Conservation (phyloP, 2,797 vertebrate genomes). For the Hapalemur alaotrensis region DNA sequence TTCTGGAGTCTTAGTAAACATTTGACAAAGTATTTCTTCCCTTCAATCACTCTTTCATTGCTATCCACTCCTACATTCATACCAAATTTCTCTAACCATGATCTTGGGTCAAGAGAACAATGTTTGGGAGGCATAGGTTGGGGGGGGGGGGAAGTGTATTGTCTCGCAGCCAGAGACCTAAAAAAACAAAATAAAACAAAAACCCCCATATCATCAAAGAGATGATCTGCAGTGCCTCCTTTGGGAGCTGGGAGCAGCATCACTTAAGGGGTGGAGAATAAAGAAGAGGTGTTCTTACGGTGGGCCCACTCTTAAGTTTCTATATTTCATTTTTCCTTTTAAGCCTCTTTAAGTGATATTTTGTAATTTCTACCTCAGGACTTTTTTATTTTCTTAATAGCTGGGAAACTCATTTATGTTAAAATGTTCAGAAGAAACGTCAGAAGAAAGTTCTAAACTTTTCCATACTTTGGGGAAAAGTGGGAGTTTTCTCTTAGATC, state of each 20-base stretch:
- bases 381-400: neutral
- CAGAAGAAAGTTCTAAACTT: neutral
- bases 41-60: neutral
- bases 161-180: neutral
- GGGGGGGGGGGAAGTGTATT: neutral
- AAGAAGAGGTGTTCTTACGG: neutral
- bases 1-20: neutral
- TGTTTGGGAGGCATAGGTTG: neutral
- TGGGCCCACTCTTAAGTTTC: neutral
- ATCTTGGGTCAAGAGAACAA: neutral
- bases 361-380: neutral
- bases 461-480: neutral
- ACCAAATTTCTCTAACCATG: slow-evolving; percentile 11
- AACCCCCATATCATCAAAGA: neutral
- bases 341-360: neutral
- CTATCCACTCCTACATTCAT: neutral
- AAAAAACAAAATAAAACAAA: neutral
- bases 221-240: neutral
- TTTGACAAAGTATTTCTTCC: slow-evolving; percentile 30
- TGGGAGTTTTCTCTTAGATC: neutral
- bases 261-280: neutral
- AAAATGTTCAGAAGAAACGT: slow-evolving; percentile 10
- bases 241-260: neutral
- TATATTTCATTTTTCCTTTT: slow-evolving; percentile 16
- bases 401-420: neutral